Base-by-base conservation (phyloP, 2,888 invertebrate genomes). In the Agonum fuliginosum region DNA sequence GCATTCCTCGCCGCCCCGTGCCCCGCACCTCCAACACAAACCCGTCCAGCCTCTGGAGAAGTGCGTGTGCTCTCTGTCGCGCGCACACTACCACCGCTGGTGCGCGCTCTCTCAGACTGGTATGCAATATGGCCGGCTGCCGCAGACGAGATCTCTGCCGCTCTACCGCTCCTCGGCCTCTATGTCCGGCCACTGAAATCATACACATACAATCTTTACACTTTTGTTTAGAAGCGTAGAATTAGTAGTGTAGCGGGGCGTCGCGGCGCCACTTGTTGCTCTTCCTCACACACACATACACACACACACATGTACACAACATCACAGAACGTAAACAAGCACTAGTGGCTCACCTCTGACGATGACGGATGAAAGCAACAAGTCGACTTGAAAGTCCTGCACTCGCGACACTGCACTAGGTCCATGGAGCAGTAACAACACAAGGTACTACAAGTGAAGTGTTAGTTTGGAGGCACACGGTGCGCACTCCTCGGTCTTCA, bases 91-190 rank as follows among this genome's bases (percentile, higher is more conserved):
- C 71, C 79, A 76, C 80, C 78, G 79, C 79, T 80, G 76, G 24
- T 76, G 69, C 75, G 83, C 82, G 84, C 85, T 84, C 84, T 79
- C 83, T 86, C 85, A 80, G 82, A 83, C 84, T 86, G 87, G 87
- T 87, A 87, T 87, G 87, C 87, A 87, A 87, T 86, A 87, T 87
- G 87, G 87, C 87, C 86, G 87, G 84, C 84, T 81, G 81, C 79
- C 79, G 78, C 81, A 81, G 80, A 81, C 81, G 80, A 81, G 80
- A 81, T 79, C 81, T 80, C 81, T 24, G 14, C 24, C 24, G 54
- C 27, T 30, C 30, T 30, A 83, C 83, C 83, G 82, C 82, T 83
- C 79, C 79, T 82, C 79, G 81, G 80, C 79, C 80, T 81, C 80
- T 81, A 76, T 80, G 80, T 80, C 80, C 78, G 72, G 78, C 77